Percentiles rank a stretch among this genome's conserved stretches.
phyloP scores from a whole-genome alignment of 2,888 invertebrate genomes.

The Odontothrips loti region DNA sequence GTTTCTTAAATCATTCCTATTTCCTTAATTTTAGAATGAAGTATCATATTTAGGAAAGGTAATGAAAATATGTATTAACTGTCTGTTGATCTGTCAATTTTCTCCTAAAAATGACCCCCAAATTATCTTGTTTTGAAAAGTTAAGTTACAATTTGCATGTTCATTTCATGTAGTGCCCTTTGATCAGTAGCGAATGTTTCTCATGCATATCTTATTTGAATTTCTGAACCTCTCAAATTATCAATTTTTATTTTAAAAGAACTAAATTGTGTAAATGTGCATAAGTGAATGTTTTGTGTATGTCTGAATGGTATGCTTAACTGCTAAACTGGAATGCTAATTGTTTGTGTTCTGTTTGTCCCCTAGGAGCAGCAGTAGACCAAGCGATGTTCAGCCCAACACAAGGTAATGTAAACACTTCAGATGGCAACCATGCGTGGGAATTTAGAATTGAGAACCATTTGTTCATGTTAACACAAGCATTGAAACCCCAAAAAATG shows the following conservation, averaged over 20 bases:
- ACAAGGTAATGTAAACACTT: background rate
- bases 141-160: background rate
- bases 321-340: background rate
- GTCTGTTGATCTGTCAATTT: no score
- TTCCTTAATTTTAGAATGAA: no score
- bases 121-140: background rate
- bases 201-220: background rate
- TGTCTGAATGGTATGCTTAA: background rate
- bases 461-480: background rate
- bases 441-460: background rate
- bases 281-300: background rate
- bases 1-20: no score
- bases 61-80: no score
- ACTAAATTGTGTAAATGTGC: background rate
- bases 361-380: conserved; percentile 20
- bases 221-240: background rate
- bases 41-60: no score
- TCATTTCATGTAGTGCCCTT: background rate
- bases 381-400: conserved; percentile 24
- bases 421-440: background rate
- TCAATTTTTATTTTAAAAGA: background rate
- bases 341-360: conserved; percentile 14
- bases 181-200: background rate
- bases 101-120: no score
- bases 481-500: no score